Conservation (phyloP, 2,888 invertebrate species). For the Folsomia manolachei region DNA sequence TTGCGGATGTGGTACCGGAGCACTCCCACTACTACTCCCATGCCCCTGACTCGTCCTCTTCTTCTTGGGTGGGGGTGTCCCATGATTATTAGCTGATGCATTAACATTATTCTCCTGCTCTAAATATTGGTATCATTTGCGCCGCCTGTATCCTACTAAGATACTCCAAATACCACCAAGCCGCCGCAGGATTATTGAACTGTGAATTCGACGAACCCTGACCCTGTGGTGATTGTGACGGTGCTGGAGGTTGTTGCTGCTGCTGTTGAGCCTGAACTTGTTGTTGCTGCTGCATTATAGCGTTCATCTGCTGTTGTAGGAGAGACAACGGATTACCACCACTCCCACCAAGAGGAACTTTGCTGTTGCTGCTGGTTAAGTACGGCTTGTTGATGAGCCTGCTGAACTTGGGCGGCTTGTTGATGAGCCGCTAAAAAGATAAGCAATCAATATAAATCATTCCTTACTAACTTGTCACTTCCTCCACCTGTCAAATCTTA, state of each 20-base stretch:
- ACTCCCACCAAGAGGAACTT: not conserved
- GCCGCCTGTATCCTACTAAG: conserved; percentile 41
- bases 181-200: conserved; percentile 35
- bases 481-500: not conserved
- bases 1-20: not conserved
- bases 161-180: conserved; percentile 45
- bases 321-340: conserved; percentile 32
- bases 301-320: conserved; percentile 30
- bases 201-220: too few species aligned
- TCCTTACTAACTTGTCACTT: not conserved
- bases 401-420: not conserved
- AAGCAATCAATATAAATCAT: not conserved
- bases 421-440: conserved; percentile 15
- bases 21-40: conserved; percentile 20
- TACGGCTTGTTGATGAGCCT: not conserved
- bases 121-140: conserved; percentile 18
- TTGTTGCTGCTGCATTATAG: conserved; percentile 12
- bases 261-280: not conserved
- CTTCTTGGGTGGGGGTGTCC: not conserved
- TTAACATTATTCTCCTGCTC: too few species aligned
- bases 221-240: conserved; percentile 16
- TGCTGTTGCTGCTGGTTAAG: not conserved
- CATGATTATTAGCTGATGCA: too few species aligned
- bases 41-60: conserved; percentile 8
- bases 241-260: not conserved